phyloP scores from a whole-genome alignment of 2,888 invertebrate genomes.

The Blera fallax region DNA sequence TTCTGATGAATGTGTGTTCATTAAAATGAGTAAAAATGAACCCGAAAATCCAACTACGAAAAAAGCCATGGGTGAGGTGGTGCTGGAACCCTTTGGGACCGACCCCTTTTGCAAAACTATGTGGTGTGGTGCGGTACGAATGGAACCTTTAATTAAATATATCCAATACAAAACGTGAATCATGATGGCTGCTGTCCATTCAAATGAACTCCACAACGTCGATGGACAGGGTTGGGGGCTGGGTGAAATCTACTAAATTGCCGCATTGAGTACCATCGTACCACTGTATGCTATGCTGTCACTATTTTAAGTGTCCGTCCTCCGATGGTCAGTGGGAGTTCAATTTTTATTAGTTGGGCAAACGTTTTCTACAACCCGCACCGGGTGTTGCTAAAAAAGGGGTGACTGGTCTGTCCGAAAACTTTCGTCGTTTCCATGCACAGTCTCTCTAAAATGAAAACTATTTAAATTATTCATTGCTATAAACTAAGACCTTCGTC shows the following conservation, averaged over 20 bases:
- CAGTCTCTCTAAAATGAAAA: slow-evolving; percentile 38
- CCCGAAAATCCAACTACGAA: slow-evolving; percentile 53
- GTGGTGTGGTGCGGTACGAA: slow-evolving; percentile 41
- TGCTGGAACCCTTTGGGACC: slow-evolving; percentile 48
- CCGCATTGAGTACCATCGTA: slow-evolving; percentile 61
- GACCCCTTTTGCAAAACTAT: slow-evolving; percentile 39
- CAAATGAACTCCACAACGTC: slow-evolving; percentile 62
- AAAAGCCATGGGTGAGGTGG: slow-evolving; percentile 6
- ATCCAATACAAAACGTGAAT: slow-evolving; percentile 72
- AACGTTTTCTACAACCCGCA: slow-evolving; percentile 41
- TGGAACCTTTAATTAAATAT: slow-evolving; percentile 71
- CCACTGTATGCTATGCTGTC: slow-evolving; percentile 43
- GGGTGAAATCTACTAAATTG: slow-evolving; percentile 59
- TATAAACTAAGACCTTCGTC: slow-evolving; percentile 31
- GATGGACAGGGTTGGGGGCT: slow-evolving; percentile 15
- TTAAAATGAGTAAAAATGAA: slow-evolving; percentile 66
- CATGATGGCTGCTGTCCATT: slow-evolving; percentile 70
- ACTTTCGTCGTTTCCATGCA: slow-evolving; percentile 47
- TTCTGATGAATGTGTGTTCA: slow-evolving; percentile 69
- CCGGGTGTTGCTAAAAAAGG: slow-evolving; percentile 3
- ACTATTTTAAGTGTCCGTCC: slow-evolving; percentile 64
- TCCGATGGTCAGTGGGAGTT: slow-evolving; percentile 66
- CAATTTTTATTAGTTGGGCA: slow-evolving; percentile 66
- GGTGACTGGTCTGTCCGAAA: slow-evolving; percentile 46
- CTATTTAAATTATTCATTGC: slow-evolving; percentile 62